phyloP scores from a whole-genome alignment of 2,113 vertebrate genomes.

The Tragelaphus strepsiceros region DNA sequence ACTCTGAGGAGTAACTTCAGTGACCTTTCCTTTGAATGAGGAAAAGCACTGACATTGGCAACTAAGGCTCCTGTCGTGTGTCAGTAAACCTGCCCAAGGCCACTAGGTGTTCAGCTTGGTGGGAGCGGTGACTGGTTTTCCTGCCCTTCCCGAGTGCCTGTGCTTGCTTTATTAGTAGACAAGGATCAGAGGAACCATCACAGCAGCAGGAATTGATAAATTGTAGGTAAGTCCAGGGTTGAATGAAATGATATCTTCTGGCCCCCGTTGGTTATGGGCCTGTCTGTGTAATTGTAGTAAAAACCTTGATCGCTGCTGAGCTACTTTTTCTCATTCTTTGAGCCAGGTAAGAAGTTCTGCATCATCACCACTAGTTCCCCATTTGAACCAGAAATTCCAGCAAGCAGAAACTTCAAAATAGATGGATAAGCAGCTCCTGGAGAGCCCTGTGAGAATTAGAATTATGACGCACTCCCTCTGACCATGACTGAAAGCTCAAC shows the following conservation, averaged over 20 bases:
- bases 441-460: slow-evolving; percentile 54
- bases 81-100: neutral
- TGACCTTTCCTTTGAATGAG: neutral
- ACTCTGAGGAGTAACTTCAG: neutral
- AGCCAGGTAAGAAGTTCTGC: slow-evolving; percentile 5
- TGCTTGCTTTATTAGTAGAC: neutral
- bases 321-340: neutral
- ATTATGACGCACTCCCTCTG: slow-evolving; percentile 65
- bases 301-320: neutral
- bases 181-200: neutral
- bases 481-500: slow-evolving; percentile 62
- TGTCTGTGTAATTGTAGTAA: neutral
- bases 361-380: neutral
- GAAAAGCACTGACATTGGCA: neutral
- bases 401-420: slow-evolving; percentile 53
- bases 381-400: slow-evolving; percentile 38
- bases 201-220: neutral
- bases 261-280: neutral
- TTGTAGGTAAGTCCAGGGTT: neutral
- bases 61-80: neutral
- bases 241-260: neutral
- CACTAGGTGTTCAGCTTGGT: neutral
- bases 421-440: slow-evolving; percentile 52
- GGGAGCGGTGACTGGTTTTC: neutral
- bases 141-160: neutral